Percentiles rank a stretch among this genome's conserved stretches.
These are phyloP conservation scores for Leiothrix lutea DNA, from an alignment of 2,113 vertebrate genomes.

Conservation along the genomic window DNA sequence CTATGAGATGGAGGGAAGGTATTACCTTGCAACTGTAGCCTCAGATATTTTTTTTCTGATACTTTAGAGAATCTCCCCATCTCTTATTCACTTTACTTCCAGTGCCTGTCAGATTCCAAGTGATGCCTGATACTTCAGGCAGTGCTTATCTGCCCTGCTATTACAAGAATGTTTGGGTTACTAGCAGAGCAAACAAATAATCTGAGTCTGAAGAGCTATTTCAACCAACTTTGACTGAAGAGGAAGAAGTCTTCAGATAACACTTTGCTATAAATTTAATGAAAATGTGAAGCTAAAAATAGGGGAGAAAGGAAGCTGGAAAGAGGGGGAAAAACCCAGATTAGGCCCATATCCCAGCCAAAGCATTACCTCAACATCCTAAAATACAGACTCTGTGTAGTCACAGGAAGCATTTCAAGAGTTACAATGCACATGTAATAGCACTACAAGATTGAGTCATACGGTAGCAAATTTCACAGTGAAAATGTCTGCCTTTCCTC, in stretches of 20 bases:
- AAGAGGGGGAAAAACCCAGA: neutral
- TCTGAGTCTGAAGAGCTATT: neutral
- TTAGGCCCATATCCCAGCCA: neutral
- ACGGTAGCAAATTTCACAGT: neutral
- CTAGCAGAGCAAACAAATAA: neutral
- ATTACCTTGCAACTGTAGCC: neutral
- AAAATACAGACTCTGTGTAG: neutral
- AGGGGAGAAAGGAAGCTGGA: neutral
- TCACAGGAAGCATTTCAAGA: neutral
- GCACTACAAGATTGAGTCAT: neutral
- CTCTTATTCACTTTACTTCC: neutral
- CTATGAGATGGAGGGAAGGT: neutral
- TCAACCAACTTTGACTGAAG: neutral
- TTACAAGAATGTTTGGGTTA: neutral
- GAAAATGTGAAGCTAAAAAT: neutral
- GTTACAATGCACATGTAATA: neutral
- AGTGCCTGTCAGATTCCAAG: neutral
- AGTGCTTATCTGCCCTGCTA: neutral
- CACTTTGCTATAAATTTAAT: neutral
- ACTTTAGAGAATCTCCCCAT: neutral
- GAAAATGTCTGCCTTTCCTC: neutral
- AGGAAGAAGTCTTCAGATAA: neutral
- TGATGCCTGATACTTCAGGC: neutral
- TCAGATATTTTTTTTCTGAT: neutral
- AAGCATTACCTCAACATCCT: neutral